Percentiles rank a stretch among this genome's conserved stretches.
Conservation (phyloP, 2,888 invertebrate genomes). For the Patella ulyssiponensis region DNA sequence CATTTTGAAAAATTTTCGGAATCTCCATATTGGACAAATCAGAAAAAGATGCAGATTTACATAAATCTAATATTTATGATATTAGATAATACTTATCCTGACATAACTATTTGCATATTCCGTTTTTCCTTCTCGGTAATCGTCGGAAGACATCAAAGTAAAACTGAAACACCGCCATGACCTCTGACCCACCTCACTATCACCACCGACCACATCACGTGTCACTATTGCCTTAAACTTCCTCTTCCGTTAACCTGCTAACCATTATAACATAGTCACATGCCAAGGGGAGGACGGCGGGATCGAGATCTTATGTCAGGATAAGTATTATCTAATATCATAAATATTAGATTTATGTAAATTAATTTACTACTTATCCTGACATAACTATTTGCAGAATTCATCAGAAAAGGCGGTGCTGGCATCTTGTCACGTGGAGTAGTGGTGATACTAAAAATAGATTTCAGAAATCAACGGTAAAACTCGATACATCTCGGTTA, state of each 20-base stretch:
- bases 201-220: background rate
- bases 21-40: background rate
- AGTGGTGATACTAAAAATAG: background rate
- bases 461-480: background rate
- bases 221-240: background rate
- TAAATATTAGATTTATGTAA: background rate
- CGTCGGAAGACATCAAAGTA: background rate
- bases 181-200: background rate
- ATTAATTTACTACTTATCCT: background rate
- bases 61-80: too few relatives aligned
- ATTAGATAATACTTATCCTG: too few relatives aligned
- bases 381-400: background rate
- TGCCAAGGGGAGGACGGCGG: background rate
- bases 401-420: background rate
- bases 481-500: background rate
- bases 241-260: background rate
- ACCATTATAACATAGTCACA: background rate
- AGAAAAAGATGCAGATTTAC: too few relatives aligned
- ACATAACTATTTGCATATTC: background rate
- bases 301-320: background rate
- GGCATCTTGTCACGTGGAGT: background rate
- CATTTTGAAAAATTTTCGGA: background rate
- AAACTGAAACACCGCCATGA: background rate
- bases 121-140: background rate
- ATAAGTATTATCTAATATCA: slow-evolving; percentile 2